These are phyloP conservation scores for Zeugodacus cucurbitae DNA, from an alignment of 1,140 invertebrate genomes.

Conservation along the genomic window DNA sequence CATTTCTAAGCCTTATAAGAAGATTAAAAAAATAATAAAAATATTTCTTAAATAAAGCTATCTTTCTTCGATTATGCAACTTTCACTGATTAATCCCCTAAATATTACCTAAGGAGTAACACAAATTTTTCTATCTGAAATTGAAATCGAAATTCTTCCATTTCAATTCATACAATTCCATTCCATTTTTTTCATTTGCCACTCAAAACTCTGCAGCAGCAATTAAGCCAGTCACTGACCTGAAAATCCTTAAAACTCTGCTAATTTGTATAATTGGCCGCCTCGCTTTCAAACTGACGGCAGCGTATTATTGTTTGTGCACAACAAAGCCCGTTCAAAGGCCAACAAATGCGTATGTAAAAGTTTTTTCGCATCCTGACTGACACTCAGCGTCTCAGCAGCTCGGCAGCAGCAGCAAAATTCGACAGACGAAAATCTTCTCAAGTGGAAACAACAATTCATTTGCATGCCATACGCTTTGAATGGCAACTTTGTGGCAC, in stretches of 20 bases:
- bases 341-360: neutral
- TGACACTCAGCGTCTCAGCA: neutral
- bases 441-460: constrained; percentile 6
- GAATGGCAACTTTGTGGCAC: neutral
- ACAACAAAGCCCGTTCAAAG: too few species aligned
- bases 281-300: neutral
- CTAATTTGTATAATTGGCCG: constrained; percentile 30
- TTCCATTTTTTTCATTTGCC: neutral
- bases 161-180: neutral
- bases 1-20: too few species aligned
- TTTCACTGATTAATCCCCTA: neutral
- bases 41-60: too few species aligned
- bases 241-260: constrained; percentile 20
- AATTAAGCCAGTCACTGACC: constrained; percentile 5
- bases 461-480: neutral
- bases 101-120: neutral
- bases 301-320: neutral
- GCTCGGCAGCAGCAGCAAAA: neutral
- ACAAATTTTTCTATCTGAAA: neutral
- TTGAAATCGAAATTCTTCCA: neutral
- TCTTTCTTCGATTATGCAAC: neutral
- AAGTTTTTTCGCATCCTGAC: neutral
- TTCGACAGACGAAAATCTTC: neutral
- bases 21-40: too few species aligned
- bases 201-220: neutral